Evolutionary conservation across 2,797 vertebrate species (phyloP).

Genomic region (Peromyscus attwateri): DNA sequence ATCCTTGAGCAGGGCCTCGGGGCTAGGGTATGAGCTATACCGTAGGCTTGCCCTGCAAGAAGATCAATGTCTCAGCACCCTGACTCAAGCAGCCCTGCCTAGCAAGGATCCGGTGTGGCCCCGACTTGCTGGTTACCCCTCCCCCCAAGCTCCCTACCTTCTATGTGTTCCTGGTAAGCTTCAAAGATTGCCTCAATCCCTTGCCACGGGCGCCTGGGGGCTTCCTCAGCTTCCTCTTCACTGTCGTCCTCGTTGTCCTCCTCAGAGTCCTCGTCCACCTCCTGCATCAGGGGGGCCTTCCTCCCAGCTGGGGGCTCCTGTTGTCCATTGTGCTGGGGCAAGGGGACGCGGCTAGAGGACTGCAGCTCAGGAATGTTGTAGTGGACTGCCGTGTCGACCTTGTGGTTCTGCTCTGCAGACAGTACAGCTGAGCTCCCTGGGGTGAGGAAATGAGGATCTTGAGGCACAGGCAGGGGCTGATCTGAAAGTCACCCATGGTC

Average conservation of each 20-base stretch:
- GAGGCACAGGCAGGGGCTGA: neutral
- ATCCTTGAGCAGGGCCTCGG: neutral
- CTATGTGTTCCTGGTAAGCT: slow-evolving; percentile 98
- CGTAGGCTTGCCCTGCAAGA: neutral
- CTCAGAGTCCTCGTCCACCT: slow-evolving; percentile 89
- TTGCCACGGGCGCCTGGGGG: slow-evolving; percentile 93
- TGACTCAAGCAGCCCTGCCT: neutral
- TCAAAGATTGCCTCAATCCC: slow-evolving; percentile 98
- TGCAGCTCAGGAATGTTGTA: slow-evolving; percentile 99
- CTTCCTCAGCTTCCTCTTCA: slow-evolving; percentile 91
- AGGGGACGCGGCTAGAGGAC: slow-evolving; percentile 87
- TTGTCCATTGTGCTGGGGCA: slow-evolving; percentile 89
- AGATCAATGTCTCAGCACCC: rapidly evolving
- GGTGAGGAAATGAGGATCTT: neutral
- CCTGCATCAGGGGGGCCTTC: slow-evolving; percentile 84
- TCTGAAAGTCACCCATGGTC: neutral
- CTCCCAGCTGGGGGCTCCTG: slow-evolving; percentile 80
- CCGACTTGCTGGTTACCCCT: rapidly evolving
- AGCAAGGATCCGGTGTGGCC: neutral
- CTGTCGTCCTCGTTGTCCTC: slow-evolving; percentile 88
- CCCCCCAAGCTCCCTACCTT: slow-evolving; percentile 88
- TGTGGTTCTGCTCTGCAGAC: slow-evolving; percentile 94
- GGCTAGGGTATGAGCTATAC: neutral
- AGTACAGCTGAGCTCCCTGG: slow-evolving; percentile 88
- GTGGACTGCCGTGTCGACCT: slow-evolving; percentile 94